Evolutionary conservation across 37 sponge, comb jelly and placozoan species (phyloP).

Genomic region (Mnemiopsis leidyi): DNA sequence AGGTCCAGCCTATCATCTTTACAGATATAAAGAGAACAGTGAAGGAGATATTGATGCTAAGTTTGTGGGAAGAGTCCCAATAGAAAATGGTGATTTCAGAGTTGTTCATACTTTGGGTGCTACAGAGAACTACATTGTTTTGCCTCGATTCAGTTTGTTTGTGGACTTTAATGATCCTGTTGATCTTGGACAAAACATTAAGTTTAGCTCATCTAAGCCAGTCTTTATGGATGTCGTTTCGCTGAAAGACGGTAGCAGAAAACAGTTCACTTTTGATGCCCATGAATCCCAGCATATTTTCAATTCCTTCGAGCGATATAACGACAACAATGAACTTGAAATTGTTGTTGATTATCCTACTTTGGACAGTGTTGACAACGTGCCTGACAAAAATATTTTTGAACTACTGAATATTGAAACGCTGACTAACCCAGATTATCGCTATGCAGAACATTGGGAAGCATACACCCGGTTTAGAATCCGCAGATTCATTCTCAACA

Average conservation of each 20-base stretch:
- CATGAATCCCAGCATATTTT: constrained; percentile 23
- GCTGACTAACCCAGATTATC: constrained; percentile 14
- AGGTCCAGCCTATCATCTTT: constrained; percentile 50
- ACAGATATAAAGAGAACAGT: constrained; percentile 4
- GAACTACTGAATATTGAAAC: constrained; percentile 33
- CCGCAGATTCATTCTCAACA: constrained; percentile 43
- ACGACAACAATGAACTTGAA: constrained; percentile 1
- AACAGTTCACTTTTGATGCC: neutral
- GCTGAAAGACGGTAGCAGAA: constrained; percentile 10
- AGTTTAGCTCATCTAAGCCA: neutral
- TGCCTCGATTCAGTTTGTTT: constrained; percentile 24
- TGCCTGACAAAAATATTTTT: constrained; percentile 22
- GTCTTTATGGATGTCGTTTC: constrained; percentile 19
- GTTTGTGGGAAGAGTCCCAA: constrained; percentile 40
- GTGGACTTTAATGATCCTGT: constrained; percentile 35
- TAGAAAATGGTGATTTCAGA: constrained; percentile 4
- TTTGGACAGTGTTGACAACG: neutral
- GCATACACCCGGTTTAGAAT: neutral
- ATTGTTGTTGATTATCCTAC: constrained; percentile 53
- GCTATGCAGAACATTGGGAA: neutral
- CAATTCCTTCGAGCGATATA: constrained; percentile 28
- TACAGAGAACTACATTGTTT: constrained; percentile 31
- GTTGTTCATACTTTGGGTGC: constrained; percentile 50
- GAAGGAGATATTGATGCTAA: constrained; percentile 16
- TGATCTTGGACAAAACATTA: neutral